These are phyloP conservation scores for Ashinkailepas kermadecensis DNA, from an alignment of 2,888 invertebrate species.

Conservation along the genomic window DNA sequence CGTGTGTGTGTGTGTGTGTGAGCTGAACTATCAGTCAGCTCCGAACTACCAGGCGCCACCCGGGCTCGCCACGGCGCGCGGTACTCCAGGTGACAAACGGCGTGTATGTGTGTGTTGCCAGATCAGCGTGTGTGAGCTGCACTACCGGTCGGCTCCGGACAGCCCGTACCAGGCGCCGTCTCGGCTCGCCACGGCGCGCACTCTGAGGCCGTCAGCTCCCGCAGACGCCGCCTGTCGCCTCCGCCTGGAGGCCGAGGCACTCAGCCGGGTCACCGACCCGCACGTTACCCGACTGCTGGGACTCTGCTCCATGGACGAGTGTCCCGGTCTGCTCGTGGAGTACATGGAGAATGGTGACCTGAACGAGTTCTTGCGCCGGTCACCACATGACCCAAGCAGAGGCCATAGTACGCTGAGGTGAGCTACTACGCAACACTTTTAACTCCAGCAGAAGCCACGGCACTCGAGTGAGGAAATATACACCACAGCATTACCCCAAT, in stretches of 20 bases:
- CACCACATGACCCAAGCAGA: not conserved
- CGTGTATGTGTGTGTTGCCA: not conserved
- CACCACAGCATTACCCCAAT: no score
- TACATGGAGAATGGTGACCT: slow-evolving; percentile 15
- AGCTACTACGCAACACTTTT: not conserved
- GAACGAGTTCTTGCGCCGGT: slow-evolving; percentile 1
- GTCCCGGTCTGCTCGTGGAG: not conserved
- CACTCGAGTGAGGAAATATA: no score
- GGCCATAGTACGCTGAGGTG: not conserved
- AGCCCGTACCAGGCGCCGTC: not conserved
- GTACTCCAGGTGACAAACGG: no score
- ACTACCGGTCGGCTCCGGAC: not conserved
- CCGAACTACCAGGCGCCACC: not conserved
- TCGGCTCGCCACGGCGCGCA: slow-evolving; percentile 8
- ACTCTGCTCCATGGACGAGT: slow-evolving; percentile 7
- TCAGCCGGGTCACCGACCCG: not conserved
- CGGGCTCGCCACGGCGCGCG: not conserved
- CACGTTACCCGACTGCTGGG: slow-evolving; percentile 20
- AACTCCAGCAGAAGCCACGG: no score
- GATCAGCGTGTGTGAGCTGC: slow-evolving; percentile 7
- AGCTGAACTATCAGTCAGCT: not conserved
- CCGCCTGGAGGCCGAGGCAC: not conserved
- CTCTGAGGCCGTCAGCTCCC: not conserved
- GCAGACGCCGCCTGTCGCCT: not conserved
- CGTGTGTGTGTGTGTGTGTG: not conserved